Evolutionary conservation across 2,888 invertebrate species (phyloP), one percentile per base, ranked within the genome.

Genomic region (Nymphalis c-album): DNA sequence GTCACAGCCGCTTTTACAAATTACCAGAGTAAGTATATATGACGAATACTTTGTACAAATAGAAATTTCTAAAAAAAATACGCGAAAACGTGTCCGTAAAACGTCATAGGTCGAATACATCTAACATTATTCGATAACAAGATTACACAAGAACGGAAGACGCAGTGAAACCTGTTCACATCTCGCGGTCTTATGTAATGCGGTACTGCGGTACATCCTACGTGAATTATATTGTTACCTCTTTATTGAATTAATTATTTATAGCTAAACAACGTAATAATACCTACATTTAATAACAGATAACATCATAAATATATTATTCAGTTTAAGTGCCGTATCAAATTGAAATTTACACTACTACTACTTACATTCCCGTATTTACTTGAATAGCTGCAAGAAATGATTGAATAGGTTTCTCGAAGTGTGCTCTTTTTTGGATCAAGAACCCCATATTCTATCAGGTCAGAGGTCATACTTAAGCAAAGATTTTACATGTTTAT

Each of bases 81-180:
- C 40, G 40, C 13, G 57, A 57, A 57, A 20, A 35, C 60, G 40
- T 47, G 48, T 47, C 8, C 48, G 20, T 22, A 50, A 55, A 31
- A 55, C 45, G 58, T 51, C 60, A 64, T 48, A 63, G 48, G 57
- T 64, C 35, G 60, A 55, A 70, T 57, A 67, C 60, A 67, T 48
- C 40, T 67, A 57, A 57, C 40, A 58, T 45, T 63, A 64, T 73
- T 74, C 73, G 71, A 75, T 74, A 76, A 76, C 69, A 68, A 71
- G 69, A 71, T 76, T 77, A 60, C 77, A 75, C 74, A 77, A 77
- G 71, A 67, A 70, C 75, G 75, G 77, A 78, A 77, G 75, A 70
- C 70, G 68, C 68, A 71, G 72, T 65, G 76, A 76, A 77, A 77
- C 76, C 72, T 67, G 74, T 76, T 71, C 59, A 66, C 70, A 74